A percentile compares a stretch with the other conserved stretches of the same genome.
Evolutionary conservation across 2,888 invertebrate genomes (phyloP).

Genomic region (Hirtodrosophila alboralis): DNA sequence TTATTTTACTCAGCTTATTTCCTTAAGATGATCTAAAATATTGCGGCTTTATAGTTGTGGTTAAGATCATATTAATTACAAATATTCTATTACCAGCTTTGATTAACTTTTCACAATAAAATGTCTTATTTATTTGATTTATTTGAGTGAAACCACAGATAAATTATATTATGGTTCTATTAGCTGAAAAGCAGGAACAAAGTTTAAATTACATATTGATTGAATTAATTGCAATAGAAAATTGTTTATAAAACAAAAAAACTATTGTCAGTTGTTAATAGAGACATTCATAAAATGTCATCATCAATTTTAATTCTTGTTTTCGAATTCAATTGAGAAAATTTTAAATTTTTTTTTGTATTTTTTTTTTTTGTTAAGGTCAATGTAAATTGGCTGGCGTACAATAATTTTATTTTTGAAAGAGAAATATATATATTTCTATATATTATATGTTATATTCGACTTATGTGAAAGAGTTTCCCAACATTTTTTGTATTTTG

Average conservation of each 20-base stretch:
- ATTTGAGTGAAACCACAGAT: conserved; percentile 46
- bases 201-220: conserved; percentile 31
- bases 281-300: conserved; percentile 73
- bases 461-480: conserved; percentile 36
- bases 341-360: too few relatives aligned
- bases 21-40: conserved; percentile 16
- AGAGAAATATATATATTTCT: conserved; percentile 14
- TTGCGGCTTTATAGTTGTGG: conserved; percentile 62
- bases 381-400: conserved; percentile 66
- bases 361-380: conserved; percentile 67
- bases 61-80: conserved; percentile 6
- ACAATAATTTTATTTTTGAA: conserved; percentile 36
- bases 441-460: conserved; percentile 3
- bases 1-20: conserved; percentile 1
- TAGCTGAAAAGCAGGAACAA: conserved; percentile 36
- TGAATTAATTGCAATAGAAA: background rate
- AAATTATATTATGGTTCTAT: conserved; percentile 23
- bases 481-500: conserved; percentile 17
- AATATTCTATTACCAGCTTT: conserved; percentile 19
- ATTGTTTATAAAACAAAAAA: too few relatives aligned
- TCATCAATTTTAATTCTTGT: conserved; percentile 61
- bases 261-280: conserved; percentile 51
- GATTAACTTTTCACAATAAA: conserved; percentile 61
- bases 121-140: conserved; percentile 28
- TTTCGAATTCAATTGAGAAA: conserved; percentile 62